phyloP scores from a whole-genome alignment of 2,888 invertebrate genomes.

The Macrophya alboannulata region DNA sequence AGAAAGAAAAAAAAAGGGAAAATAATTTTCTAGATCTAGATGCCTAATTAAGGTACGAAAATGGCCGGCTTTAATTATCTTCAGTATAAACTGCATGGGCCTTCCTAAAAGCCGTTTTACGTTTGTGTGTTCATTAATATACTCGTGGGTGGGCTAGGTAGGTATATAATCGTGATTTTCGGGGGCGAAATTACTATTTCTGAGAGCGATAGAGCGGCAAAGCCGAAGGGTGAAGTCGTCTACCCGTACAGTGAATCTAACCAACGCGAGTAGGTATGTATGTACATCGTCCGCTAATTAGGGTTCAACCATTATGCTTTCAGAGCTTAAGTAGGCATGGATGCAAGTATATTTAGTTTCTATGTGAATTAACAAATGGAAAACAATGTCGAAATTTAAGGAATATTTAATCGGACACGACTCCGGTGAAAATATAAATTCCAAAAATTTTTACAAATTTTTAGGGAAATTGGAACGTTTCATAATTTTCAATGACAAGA shows the following conservation, averaged over 20 bases:
- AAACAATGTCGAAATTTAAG: no score
- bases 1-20: no score
- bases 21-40: no score
- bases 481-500: no score
- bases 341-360: no score
- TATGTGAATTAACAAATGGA: no score
- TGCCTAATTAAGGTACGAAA: background rate
- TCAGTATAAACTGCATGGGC: background rate
- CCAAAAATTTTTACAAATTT: no score
- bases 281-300: background rate
- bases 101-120: background rate
- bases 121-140: background rate
- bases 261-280: background rate
- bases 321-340: constrained; percentile 1
- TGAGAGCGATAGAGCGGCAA: background rate
- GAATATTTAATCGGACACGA: no score
- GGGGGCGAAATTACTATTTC: background rate
- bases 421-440: no score
- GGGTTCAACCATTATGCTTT: background rate
- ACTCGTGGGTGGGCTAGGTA: background rate
- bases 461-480: no score
- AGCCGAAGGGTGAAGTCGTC: background rate
- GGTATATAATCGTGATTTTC: constrained; percentile 11
- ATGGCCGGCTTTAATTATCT: background rate
- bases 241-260: background rate